Evolutionary conservation across 2,888 invertebrate genomes (phyloP), one percentile per base, ranked within the genome.

Genomic region (Volucella bombylans): DNA sequence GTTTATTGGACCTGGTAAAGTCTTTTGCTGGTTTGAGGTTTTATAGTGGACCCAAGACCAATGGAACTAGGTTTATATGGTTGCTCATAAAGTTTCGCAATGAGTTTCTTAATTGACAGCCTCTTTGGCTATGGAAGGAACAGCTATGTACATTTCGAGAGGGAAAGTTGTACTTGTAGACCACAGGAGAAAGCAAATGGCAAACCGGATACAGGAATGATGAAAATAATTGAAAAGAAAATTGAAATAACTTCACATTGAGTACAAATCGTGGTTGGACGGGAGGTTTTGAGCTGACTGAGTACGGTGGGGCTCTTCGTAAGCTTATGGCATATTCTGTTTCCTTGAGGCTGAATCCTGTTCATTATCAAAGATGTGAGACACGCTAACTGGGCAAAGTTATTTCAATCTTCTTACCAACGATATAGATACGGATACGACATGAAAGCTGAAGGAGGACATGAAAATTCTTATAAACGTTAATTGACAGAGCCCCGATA

Each of bases 61-160:
- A 23, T 23, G 45, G 49, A 68, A 45, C 62, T 57, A 72, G 61
- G 71, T 80, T 83, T 85, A 76, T 85, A 72, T 76, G 76, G 85
- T 80, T 74, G 49, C 80, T 80, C 85, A 76, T 85, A 85, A 85
- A 85, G 65, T 85, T 83, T 85, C 61, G 71, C 85, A 85, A 85
- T 85, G 85, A 85, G 85, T 85, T 85, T 67, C 85, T 85, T 85
- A 85, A 85, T 85, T 85, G 85, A 85, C 80, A 85, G 85, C 85
- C 85, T 80, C 85, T 67, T 76, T 85, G 61, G 85, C 71, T 76
- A 12, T 55, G 49, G 65, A 59, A 67, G 4, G 23, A 23, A 4
- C 23, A 23, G 3, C 23, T 23, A 23, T 23, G 23, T 23, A 74
- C 52, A 71, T 76, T 80, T 69, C 47, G 67, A 81, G 76, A 67